phyloP scores from a whole-genome alignment of 30 jellyfish, hydroid and myxozoan genomes.

The Chrysaora quinquecirrha region DNA sequence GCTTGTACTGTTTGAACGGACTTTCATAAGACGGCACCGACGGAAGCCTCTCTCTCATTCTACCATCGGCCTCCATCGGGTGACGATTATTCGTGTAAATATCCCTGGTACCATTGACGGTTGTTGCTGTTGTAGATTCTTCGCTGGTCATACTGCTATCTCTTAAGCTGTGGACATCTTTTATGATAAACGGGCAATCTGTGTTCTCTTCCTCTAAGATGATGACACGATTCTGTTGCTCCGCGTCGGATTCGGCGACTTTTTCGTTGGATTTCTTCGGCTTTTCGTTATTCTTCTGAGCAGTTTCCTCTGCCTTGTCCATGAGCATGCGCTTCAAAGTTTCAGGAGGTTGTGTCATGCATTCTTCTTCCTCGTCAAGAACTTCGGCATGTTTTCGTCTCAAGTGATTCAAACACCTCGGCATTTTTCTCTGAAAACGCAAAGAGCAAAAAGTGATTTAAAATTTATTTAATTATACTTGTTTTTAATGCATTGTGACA shows the following conservation, averaged over 20 bases:
- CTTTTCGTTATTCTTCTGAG: background rate
- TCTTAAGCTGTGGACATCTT: slow-evolving; percentile 71
- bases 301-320: background rate
- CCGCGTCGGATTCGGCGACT: background rate
- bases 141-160: slow-evolving; percentile 30
- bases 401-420: slow-evolving; percentile 57
- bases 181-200: slow-evolving; percentile 28
- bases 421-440: slow-evolving; percentile 52
- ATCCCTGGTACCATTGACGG: slow-evolving; percentile 7
- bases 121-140: background rate
- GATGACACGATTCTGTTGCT: slow-evolving; percentile 11
- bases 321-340: background rate
- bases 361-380: slow-evolving; percentile 19
- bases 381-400: slow-evolving; percentile 58
- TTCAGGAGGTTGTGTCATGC: background rate
- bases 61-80: background rate
- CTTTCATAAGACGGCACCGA: background rate
- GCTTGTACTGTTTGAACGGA: slow-evolving; percentile 63
- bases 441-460: too few relatives aligned
- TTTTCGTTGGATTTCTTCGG: slow-evolving; percentile 7
- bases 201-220: background rate
- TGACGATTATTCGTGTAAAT: background rate
- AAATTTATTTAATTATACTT: too few relatives aligned
- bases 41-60: background rate
- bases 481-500: too few relatives aligned